A percentile compares a stretch with the other conserved stretches of the same genome.
Evolutionary conservation across 2,113 vertebrate genomes (phyloP).

Genomic region (Mobula birostris): DNA sequence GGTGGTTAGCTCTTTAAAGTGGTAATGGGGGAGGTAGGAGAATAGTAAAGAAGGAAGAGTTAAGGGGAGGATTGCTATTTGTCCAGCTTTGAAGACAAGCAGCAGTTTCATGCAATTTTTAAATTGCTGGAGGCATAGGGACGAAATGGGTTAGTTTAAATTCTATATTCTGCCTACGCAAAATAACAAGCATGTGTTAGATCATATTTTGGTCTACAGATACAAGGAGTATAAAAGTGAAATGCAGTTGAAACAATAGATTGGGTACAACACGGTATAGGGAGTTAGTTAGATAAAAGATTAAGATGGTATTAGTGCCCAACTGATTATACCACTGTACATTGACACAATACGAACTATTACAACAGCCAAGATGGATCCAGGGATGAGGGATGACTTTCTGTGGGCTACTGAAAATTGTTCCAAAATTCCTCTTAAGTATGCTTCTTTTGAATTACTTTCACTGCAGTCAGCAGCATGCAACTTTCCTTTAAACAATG

Average conservation of each 20-base stretch:
- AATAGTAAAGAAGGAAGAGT: not conserved
- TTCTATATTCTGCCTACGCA: not conserved
- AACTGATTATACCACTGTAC: not conserved
- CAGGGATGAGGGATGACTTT: too few relatives aligned
- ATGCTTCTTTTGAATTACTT: too few relatives aligned
- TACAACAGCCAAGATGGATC: not conserved
- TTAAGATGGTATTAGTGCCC: not conserved
- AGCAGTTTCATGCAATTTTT: not conserved
- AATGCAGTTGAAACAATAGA: not conserved
- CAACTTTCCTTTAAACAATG: too few relatives aligned
- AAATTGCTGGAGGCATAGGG: not conserved
- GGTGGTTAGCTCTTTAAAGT: not conserved
- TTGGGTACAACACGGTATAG: not conserved
- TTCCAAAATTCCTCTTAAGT: too few relatives aligned
- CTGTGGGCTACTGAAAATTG: too few relatives aligned
- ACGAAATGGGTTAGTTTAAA: not conserved
- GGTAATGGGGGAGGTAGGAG: too few relatives aligned
- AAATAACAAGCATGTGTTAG: not conserved
- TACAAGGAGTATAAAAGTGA: not conserved
- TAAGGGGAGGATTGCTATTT: not conserved
- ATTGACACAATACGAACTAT: not conserved
- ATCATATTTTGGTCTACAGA: not conserved
- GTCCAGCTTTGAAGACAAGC: not conserved
- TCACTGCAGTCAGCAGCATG: too few relatives aligned
- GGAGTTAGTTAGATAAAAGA: not conserved